Base-by-base conservation (phyloP, 2,797 vertebrate species). In the Lagocephalus sceleratus region DNA sequence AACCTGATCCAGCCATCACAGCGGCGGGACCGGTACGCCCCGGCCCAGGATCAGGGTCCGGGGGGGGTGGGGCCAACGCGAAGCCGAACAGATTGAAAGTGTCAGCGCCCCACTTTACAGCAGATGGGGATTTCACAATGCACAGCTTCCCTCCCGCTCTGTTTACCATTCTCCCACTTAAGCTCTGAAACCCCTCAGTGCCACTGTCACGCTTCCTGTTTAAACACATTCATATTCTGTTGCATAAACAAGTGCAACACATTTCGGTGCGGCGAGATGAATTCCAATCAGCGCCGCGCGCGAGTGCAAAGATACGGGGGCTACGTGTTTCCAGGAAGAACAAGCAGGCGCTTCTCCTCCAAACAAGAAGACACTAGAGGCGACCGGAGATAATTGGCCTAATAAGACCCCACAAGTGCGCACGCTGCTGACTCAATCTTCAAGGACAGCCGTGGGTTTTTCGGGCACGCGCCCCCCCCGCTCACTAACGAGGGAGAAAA, bases 111-210 rank as follows among this genome's bases (percentile, higher is more conserved):
- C 81, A 78, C 75, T 84, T 81, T 62, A 75, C 64, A 82, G 72
- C 85, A 88, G 85, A 89, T 87, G 86, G 81, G 82, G 81, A 85
- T 88, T 87, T 90, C 68, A 86, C 74, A 53, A 86, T 76, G 78
- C 63, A 55, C 78, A 55, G 70, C 63, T 75, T 69, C 61, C 62
- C 76, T 67, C 78, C 74, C 77, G 76, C 66, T 75, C 68, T 85
- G 81, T 86, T 89, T 85, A 85, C 81, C 71, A 61, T 78, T 83
- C 79, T 75, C 73, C 72, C 82, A 73, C 69, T 82, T 77, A 76
- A 73, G 78, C 83, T 79, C 78, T 68, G 76, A 73, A 67, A 69
- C 71, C 78, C 66, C 81, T 76, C 65, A 71, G 68, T 47, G 63
- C 64, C 63, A 70, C 64, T 72, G 66, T 57, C 76, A 58, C 44